Evolutionary conservation across 1,140 invertebrate genomes (phyloP).

Genomic region (Monomorium pharaonis): DNA sequence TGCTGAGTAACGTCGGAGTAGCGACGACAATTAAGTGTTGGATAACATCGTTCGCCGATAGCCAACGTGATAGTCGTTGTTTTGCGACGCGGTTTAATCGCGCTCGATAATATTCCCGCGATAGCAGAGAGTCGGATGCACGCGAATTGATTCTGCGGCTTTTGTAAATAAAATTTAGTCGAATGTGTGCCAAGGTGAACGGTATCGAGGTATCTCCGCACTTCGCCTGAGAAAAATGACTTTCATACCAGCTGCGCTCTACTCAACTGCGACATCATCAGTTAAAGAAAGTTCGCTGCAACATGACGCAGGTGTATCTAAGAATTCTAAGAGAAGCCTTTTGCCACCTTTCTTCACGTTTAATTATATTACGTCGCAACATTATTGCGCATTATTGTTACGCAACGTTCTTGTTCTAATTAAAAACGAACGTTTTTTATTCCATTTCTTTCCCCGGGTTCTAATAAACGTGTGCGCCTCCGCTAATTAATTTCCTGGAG

Average conservation of each 20-base stretch:
- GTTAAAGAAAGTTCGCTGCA: neutral
- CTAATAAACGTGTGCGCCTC: neutral
- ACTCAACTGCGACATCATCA: neutral
- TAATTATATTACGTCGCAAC: neutral
- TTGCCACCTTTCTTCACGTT: neutral
- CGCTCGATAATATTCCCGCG: neutral
- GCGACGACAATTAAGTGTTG: conserved; percentile 36
- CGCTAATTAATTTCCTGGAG: neutral
- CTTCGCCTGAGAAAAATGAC: conserved; percentile 52
- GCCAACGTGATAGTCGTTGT: neutral
- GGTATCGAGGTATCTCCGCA: conserved; percentile 52
- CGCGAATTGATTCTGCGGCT: conserved; percentile 40
- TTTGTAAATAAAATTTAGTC: conserved; percentile 47
- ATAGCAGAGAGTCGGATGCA: neutral
- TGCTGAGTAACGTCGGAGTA: conserved; percentile 23
- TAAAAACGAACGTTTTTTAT: neutral
- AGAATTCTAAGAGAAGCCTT: neutral
- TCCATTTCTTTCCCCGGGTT: neutral
- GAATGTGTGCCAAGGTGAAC: conserved; percentile 80
- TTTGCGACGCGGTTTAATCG: neutral
- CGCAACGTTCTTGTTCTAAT: neutral
- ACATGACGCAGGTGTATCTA: neutral
- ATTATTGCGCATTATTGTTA: neutral
- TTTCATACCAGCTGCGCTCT: conserved; percentile 37
- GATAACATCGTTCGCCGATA: conserved; percentile 3